Percentiles rank a stretch among this genome's conserved stretches.
Evolutionary conservation across 2,888 invertebrate genomes (phyloP).

Genomic region (Melanargia galathea): DNA sequence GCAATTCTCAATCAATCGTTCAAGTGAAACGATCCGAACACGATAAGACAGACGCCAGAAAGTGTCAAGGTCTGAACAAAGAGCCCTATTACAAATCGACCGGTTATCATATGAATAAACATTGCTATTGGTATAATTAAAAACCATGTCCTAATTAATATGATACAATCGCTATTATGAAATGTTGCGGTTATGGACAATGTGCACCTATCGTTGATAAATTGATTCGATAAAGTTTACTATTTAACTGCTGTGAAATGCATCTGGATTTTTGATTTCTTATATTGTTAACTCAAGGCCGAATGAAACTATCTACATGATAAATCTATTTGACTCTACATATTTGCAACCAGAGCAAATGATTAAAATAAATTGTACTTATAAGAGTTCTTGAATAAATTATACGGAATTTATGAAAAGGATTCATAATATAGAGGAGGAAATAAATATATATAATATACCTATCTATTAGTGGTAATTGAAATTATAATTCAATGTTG

Average conservation of each 20-base stretch:
- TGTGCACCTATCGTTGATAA: constrained; percentile 51
- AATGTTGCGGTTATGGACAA: constrained; percentile 55
- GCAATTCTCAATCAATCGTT: constrained; percentile 32
- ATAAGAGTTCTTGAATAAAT: background rate
- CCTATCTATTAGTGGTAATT: too few relatives aligned
- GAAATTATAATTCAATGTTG: background rate
- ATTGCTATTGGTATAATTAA: constrained; percentile 55
- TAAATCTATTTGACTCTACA: background rate
- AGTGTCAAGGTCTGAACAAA: constrained; percentile 40
- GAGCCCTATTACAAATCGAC: constrained; percentile 41
- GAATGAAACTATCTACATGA: background rate
- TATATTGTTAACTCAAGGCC: constrained; percentile 8
- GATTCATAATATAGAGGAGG: too few relatives aligned
- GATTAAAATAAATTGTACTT: background rate
- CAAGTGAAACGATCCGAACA: constrained; percentile 34
- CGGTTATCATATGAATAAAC: constrained; percentile 33
- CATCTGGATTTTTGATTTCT: constrained; percentile 11
- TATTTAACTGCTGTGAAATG: constrained; percentile 43
- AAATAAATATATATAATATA: too few relatives aligned
- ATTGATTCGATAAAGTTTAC: constrained; percentile 60
- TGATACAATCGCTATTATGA: constrained; percentile 61
- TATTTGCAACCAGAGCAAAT: background rate
- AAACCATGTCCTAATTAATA: constrained; percentile 66
- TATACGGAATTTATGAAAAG: too few relatives aligned
- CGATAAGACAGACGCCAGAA: constrained; percentile 38